Evolutionary conservation across 2,888 invertebrate genomes (phyloP).

Genomic region (Petrolisthes manimaculis): DNA sequence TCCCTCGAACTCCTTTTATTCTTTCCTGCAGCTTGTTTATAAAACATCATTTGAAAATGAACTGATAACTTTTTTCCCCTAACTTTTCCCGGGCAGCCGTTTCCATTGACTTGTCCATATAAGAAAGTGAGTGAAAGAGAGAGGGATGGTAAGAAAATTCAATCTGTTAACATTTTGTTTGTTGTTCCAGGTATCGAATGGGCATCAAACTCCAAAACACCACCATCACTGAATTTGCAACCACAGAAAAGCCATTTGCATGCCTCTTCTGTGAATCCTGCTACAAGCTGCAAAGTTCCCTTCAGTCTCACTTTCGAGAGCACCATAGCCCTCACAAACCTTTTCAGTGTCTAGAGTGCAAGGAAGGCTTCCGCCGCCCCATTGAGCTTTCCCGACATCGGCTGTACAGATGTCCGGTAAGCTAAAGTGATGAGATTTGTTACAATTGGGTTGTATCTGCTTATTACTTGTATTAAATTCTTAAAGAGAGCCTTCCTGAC

Average conservation of each 20-base stretch:
- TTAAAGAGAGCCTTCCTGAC: conserved; percentile 4
- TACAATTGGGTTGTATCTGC: too few relatives aligned
- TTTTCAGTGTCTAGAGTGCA: conserved; percentile 67
- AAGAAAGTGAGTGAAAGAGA: too few relatives aligned
- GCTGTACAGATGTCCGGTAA: conserved; percentile 69
- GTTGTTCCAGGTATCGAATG: conserved; percentile 55
- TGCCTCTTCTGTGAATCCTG: conserved; percentile 67
- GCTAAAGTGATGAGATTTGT: conserved; percentile 22
- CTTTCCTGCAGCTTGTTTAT: too few relatives aligned
- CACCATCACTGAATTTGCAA: conserved; percentile 58
- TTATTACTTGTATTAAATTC: conserved; percentile 2
- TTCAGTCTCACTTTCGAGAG: conserved; percentile 67
- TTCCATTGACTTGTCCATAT: too few relatives aligned
- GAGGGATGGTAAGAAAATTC: too few relatives aligned
- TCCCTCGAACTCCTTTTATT: too few relatives aligned
- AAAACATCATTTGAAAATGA: too few relatives aligned
- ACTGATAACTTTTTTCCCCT: too few relatives aligned
- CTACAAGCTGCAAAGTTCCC: conserved; percentile 67
- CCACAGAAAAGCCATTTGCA: conserved; percentile 66
- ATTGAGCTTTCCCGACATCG: conserved; percentile 67
- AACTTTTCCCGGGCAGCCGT: too few relatives aligned
- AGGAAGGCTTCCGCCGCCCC: conserved; percentile 66
- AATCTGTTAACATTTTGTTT: too few relatives aligned
- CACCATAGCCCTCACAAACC: conserved; percentile 67
- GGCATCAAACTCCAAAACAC: conserved; percentile 66